phyloP scores from a whole-genome alignment of 2,797 vertebrate species.

The Nyctalus aviator region DNA sequence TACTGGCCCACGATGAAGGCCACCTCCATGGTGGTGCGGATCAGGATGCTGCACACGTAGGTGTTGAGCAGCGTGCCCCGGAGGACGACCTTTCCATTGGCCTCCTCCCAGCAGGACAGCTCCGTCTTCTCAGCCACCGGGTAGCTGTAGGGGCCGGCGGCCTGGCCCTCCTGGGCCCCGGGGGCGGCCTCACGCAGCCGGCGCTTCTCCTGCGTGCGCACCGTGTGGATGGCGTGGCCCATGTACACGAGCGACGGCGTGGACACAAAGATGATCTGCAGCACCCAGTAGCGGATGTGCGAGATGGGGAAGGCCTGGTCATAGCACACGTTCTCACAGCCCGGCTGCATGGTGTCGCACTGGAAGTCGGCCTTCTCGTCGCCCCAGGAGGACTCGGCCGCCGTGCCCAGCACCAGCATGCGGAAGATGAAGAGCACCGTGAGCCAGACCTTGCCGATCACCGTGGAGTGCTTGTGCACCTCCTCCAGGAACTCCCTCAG shows the following conservation, averaged over 20 bases:
- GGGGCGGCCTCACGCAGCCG: slow-evolving; percentile 88
- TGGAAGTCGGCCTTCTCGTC: slow-evolving; percentile 98
- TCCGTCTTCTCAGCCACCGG: slow-evolving; percentile 85
- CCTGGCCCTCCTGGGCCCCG: slow-evolving; percentile 62
- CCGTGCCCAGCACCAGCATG: slow-evolving; percentile 97
- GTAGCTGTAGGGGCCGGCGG: slow-evolving; percentile 84
- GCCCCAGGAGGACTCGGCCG: slow-evolving; percentile 98
- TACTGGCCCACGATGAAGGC: slow-evolving; percentile 97
- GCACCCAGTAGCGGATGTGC: slow-evolving; percentile 98
- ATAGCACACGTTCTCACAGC: slow-evolving; percentile 98
- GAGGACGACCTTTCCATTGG: slow-evolving; percentile 88
- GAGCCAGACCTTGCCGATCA: slow-evolving; percentile 98
- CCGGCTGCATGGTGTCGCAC: slow-evolving; percentile 96
- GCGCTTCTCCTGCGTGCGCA: slow-evolving; percentile 94
- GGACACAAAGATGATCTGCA: slow-evolving; percentile 99
- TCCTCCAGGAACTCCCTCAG: slow-evolving; percentile 98
- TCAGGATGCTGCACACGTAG: slow-evolving; percentile 95
- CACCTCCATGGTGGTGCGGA: slow-evolving; percentile 97
- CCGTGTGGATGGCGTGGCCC: slow-evolving; percentile 96
- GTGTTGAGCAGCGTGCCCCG: slow-evolving; percentile 94
- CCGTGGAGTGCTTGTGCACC: slow-evolving; percentile 98
- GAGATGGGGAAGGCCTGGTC: slow-evolving; percentile 98
- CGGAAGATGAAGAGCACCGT: slow-evolving; percentile 98
- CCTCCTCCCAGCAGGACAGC: slow-evolving; percentile 85
- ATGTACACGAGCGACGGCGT: slow-evolving; percentile 98